A percentile compares a stretch with the other conserved stretches of the same genome.
Evolutionary conservation across 1,140 invertebrate species (phyloP).

Genomic region (Littorina saxatilis): DNA sequence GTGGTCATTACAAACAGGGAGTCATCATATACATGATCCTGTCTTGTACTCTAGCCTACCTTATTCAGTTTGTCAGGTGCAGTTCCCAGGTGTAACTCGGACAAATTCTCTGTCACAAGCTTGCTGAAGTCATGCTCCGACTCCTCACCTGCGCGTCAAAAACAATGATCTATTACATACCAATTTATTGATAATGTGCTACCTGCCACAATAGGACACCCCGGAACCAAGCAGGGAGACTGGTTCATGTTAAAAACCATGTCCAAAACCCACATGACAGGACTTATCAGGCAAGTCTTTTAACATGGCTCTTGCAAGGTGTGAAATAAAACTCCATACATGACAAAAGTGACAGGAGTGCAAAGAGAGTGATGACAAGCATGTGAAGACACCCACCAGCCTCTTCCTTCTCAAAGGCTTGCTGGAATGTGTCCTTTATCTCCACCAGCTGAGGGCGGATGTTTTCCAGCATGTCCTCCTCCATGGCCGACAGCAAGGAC

Average conservation of each 20-base stretch:
- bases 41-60: too few species aligned
- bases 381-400: not conserved
- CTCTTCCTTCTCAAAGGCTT: slow-evolving; percentile 79
- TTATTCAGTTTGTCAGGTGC: slow-evolving; percentile 77
- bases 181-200: too few species aligned
- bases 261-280: not conserved
- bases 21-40: too few species aligned
- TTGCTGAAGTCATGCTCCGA: slow-evolving; percentile 69
- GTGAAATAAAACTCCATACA: too few species aligned
- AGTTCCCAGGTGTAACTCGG: slow-evolving; percentile 80
- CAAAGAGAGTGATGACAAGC: too few species aligned
- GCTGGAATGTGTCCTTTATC: slow-evolving; percentile 86
- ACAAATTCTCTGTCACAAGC: slow-evolving; percentile 76
- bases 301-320: too few species aligned
- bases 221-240: not conserved
- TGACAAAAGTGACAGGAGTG: too few species aligned
- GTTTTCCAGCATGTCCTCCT: slow-evolving; percentile 49
- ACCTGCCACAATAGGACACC: too few species aligned
- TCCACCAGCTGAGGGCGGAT: slow-evolving; percentile 77
- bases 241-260: not conserved
- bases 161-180: too few species aligned
- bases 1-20: too few species aligned
- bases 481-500: slow-evolving; percentile 58
- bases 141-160: slow-evolving; percentile 75
- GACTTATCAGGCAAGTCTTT: too few species aligned